Percentiles rank a stretch among this genome's conserved stretches.
Conservation (phyloP, 2,113 vertebrate genomes). For the Mirza zaza region DNA sequence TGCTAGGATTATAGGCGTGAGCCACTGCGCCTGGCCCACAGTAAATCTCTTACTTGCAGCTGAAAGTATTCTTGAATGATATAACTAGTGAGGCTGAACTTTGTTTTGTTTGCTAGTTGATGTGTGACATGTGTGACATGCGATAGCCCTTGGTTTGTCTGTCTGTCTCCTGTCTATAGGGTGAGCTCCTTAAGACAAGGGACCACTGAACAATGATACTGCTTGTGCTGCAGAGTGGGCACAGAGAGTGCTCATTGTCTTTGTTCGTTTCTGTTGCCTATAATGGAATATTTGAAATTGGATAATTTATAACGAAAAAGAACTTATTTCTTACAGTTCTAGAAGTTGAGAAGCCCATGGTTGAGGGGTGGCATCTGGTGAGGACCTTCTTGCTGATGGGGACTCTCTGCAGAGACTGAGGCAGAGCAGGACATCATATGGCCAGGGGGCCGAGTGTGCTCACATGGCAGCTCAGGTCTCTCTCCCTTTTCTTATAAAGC, state of each 20-base stretch:
- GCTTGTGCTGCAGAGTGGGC: neutral
- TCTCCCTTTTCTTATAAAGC: neutral
- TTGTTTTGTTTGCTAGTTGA: neutral
- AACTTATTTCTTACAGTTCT: neutral
- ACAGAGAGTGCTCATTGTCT: neutral
- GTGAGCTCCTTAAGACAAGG: neutral
- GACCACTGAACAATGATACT: no score
- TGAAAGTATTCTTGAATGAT: neutral
- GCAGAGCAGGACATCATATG: neutral
- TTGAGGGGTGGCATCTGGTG: neutral
- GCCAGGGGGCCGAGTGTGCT: neutral
- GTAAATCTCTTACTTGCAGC: neutral
- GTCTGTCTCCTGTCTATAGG: neutral
- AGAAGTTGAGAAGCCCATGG: neutral
- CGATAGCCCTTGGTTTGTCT: neutral
- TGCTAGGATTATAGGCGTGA: no score
- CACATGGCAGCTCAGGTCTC: neutral
- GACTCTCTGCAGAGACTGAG: neutral
- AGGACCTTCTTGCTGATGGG: neutral
- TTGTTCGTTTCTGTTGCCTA: neutral
- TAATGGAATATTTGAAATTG: neutral
- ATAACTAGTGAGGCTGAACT: neutral
- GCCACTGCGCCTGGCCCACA: neutral
- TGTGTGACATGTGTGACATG: rapidly evolving
- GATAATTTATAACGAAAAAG: neutral